These are phyloP conservation scores for Linurgus olivaceus DNA, from an alignment of 2,797 vertebrate genomes.

Conservation along the genomic window DNA sequence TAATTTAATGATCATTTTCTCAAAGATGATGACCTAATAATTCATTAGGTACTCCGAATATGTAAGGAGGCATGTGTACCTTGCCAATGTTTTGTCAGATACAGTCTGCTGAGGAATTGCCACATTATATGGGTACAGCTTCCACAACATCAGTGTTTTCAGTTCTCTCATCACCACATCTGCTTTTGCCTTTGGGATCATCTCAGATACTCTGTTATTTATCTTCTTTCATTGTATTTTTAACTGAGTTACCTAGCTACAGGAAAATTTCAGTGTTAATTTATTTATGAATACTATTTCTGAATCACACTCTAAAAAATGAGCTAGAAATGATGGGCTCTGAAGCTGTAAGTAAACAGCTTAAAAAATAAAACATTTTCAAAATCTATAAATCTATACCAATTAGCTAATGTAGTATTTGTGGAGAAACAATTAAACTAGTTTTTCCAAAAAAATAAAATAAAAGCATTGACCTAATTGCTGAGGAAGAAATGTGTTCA, in stretches of 20 bases:
- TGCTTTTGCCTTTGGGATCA: neutral
- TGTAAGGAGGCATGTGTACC: neutral
- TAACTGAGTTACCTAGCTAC: neutral
- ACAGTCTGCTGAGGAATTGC: neutral
- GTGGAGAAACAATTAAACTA: neutral
- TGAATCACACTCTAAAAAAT: neutral
- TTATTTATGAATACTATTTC: neutral
- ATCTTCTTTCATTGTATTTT: neutral
- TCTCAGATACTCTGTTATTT: neutral
- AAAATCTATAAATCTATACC: neutral
- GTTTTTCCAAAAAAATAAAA: neutral
- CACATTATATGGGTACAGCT: neutral
- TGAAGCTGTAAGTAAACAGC: neutral
- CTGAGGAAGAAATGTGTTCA: neutral
- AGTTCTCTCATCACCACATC: neutral
- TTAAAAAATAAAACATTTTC: neutral
- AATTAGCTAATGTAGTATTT: neutral
- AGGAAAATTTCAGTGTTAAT: neutral
- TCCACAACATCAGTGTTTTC: neutral
- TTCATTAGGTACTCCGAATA: neutral
- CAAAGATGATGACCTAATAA: neutral
- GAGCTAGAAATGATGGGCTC: neutral
- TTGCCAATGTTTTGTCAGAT: neutral
- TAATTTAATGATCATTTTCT: neutral
- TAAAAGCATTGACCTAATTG: neutral